Conservation (phyloP, 2,888 invertebrate species). For the Timema cristinae region DNA sequence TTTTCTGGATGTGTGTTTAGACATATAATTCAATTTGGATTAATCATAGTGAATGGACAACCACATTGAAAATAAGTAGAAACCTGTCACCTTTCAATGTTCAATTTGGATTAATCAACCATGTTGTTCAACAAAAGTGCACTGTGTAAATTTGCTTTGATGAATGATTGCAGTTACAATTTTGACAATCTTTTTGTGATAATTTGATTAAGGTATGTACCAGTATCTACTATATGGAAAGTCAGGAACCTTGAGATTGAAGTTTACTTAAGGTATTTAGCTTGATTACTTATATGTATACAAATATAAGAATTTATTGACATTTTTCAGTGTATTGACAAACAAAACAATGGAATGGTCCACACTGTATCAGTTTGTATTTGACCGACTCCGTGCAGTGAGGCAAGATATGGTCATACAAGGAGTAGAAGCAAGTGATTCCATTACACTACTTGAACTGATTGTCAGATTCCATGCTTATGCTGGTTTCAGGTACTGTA, state of each 20-base stretch:
- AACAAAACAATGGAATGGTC: slow-evolving; percentile 48
- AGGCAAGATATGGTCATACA: slow-evolving; percentile 78
- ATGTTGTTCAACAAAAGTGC: too few species aligned
- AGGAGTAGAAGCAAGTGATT: slow-evolving; percentile 51
- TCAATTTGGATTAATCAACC: too few species aligned
- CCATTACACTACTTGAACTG: slow-evolving; percentile 63
- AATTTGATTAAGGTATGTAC: neutral
- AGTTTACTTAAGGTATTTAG: neutral
- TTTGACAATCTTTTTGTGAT: too few species aligned
- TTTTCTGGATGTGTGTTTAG: too few species aligned
- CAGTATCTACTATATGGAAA: neutral
- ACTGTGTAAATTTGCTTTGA: too few species aligned
- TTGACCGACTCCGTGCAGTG: slow-evolving; percentile 69
- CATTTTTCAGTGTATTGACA: slow-evolving; percentile 43
- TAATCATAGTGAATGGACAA: too few species aligned
- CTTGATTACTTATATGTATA: neutral
- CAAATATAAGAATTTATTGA: too few species aligned
- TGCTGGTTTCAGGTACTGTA: slow-evolving; percentile 57
- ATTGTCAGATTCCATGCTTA: slow-evolving; percentile 70
- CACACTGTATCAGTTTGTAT: slow-evolving; percentile 67
- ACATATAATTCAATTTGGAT: too few species aligned
- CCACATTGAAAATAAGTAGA: too few species aligned
- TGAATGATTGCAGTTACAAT: too few species aligned
- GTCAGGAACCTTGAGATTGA: neutral
- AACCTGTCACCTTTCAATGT: too few species aligned